phyloP scores from a whole-genome alignment of 2,113 vertebrate species.

The Okapia johnstoni region DNA sequence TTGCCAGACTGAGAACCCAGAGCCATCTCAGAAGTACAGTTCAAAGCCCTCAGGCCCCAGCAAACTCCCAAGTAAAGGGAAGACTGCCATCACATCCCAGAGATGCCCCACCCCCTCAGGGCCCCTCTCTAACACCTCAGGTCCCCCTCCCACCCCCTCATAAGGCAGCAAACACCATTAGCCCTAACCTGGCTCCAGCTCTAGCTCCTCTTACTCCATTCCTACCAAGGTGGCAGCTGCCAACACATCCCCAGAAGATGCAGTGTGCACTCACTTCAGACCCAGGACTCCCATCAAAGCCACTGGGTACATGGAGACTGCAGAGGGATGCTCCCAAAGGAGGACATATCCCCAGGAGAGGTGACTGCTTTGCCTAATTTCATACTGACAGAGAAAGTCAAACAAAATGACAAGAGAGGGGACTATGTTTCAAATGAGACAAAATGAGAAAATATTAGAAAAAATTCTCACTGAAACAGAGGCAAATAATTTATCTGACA shows the following conservation, averaged over 20 bases:
- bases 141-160: accelerated
- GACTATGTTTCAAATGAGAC: neutral
- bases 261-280: neutral
- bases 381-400: neutral
- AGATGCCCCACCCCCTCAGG: accelerated
- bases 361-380: neutral
- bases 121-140: neutral
- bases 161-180: neutral
- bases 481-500: neutral
- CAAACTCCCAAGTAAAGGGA: neutral
- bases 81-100: accelerated
- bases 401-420: neutral
- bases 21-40: neutral
- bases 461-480: neutral
- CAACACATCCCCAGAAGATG: neutral
- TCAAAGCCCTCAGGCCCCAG: neutral
- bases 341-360: neutral
- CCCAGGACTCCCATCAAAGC: neutral
- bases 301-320: neutral
- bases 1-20: neutral
- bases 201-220: neutral
- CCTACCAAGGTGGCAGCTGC: neutral
- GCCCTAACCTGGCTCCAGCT: neutral
- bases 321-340: neutral
- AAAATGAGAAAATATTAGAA: neutral